A percentile compares a stretch with the other conserved stretches of the same genome.
Evolutionary conservation across 92 coral and sea anemone species (phyloP).

Genomic region (Micromussa lordhowensis): DNA sequence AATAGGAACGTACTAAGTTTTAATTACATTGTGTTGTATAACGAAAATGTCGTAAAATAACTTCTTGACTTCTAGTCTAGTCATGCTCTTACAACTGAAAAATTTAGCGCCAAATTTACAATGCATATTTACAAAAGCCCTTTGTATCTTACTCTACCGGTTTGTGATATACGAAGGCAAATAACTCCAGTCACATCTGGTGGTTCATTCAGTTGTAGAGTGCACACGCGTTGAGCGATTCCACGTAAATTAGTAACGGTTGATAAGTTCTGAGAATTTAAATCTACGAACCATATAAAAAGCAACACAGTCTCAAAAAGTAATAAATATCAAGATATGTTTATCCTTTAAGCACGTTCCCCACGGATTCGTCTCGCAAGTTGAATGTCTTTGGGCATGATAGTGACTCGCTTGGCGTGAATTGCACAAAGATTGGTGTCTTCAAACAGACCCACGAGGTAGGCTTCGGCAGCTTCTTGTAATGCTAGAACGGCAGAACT

Average conservation of each 20-base stretch:
- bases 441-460: constrained; percentile 89
- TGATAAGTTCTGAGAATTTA: neutral
- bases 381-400: constrained; percentile 93
- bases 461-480: constrained; percentile 93
- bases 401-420: constrained; percentile 91
- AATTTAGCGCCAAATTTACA: neutral
- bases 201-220: neutral
- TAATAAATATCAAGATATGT: constrained; percentile 2
- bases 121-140: neutral
- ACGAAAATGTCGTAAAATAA: neutral
- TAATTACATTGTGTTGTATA: too few species aligned
- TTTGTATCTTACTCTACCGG: neutral
- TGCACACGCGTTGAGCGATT: neutral
- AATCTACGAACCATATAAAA: neutral
- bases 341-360: constrained; percentile 76
- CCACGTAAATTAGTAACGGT: neutral
- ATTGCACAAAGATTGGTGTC: constrained; percentile 96
- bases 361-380: constrained; percentile 93
- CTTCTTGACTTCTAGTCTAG: neutral
- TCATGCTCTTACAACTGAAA: neutral
- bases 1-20: neutral
- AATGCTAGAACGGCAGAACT: constrained; percentile 88
- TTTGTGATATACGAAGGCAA: neutral
- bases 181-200: neutral
- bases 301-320: constrained; percentile 1